These are phyloP conservation scores for Erebia palarica DNA, from an alignment of 2,888 invertebrate species.

Conservation along the genomic window DNA sequence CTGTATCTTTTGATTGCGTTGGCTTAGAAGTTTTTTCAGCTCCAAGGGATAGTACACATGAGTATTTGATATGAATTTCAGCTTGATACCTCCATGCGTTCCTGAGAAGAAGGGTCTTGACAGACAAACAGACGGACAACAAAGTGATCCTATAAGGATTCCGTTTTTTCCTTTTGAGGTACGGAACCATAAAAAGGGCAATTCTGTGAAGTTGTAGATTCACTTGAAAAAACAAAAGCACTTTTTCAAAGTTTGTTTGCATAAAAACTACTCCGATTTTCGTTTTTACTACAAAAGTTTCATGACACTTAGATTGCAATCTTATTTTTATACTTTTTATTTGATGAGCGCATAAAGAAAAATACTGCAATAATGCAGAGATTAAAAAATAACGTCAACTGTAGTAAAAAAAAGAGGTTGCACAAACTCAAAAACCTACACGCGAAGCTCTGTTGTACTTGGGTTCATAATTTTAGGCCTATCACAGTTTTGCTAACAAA, in stretches of 20 bases:
- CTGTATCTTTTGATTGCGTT: too few relatives aligned
- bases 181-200: too few relatives aligned
- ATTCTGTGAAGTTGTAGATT: too few relatives aligned
- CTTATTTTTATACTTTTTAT: background rate
- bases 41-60: too few relatives aligned
- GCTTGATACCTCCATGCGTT: too few relatives aligned
- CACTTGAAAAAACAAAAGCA: too few relatives aligned
- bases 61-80: too few relatives aligned
- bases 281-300: background rate
- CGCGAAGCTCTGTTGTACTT: background rate
- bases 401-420: background rate
- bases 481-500: constrained; percentile 55
- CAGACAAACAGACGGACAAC: too few relatives aligned
- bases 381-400: background rate
- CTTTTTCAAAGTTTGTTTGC: background rate
- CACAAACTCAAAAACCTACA: background rate
- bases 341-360: background rate
- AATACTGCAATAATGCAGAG: background rate
- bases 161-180: too few relatives aligned
- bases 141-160: too few relatives aligned
- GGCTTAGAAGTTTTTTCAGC: too few relatives aligned
- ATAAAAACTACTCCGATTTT: background rate
- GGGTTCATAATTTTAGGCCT: constrained; percentile 47
- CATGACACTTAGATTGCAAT: background rate
- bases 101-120: too few relatives aligned